A percentile compares a stretch with the other conserved stretches of the same genome.
Conservation (phyloP, 1,140 invertebrate species). For the Dufourea novaeangliae region DNA sequence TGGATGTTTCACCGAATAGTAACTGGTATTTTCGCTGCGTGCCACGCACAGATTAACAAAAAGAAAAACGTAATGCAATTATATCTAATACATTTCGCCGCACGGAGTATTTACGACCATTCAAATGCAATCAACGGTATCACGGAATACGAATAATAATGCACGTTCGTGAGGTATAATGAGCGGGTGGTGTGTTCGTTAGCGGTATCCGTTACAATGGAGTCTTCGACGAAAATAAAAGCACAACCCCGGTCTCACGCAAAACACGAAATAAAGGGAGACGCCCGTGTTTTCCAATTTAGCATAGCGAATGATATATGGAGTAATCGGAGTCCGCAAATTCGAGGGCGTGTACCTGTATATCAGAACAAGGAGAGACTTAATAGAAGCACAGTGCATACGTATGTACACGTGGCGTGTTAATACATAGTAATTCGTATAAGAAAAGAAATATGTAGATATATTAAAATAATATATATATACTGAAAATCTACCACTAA, state of each 20-base stretch:
- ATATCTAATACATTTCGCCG: background rate
- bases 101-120: background rate
- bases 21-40: no score
- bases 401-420: no score
- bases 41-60: background rate
- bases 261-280: constrained; percentile 13
- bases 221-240: constrained; percentile 38
- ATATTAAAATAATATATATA: no score
- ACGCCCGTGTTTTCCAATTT: constrained; percentile 39
- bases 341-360: background rate
- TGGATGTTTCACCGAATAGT: background rate
- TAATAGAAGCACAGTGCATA: background rate
- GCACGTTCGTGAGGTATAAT: background rate
- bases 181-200: background rate
- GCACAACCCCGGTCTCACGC: background rate
- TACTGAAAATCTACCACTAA: no score
- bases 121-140: constrained; percentile 10
- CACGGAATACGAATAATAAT: constrained; percentile 40
- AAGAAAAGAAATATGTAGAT: background rate
- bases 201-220: constrained; percentile 1
- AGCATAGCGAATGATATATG: constrained; percentile 11
- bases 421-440: background rate
- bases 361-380: background rate
- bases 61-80: background rate
- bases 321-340: constrained; percentile 12